Conservation (phyloP, 2,113 vertebrate species). For the Syngnathus floridae region DNA sequence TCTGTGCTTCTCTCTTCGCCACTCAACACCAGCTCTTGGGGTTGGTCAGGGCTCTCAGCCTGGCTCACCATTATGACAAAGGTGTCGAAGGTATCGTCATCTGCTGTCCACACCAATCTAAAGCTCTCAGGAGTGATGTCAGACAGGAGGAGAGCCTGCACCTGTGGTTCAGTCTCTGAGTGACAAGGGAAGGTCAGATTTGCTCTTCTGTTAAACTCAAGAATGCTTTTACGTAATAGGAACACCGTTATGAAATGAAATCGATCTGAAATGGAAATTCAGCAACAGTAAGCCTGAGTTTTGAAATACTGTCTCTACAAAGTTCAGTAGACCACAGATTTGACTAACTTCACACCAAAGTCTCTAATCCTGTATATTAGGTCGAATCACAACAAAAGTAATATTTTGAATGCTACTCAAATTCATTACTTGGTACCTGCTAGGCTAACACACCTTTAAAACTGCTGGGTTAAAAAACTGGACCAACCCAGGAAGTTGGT, state of each 20-base stretch:
- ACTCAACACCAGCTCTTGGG: conserved; percentile 76
- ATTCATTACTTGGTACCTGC: not conserved
- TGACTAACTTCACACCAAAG: not conserved
- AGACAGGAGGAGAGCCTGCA: conserved; percentile 83
- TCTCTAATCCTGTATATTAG: not conserved
- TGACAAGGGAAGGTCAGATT: conserved; percentile 52
- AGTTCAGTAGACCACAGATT: not conserved
- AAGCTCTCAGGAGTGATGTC: conserved; percentile 77
- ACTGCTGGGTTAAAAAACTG: too few species aligned
- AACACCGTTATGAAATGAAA: conserved; percentile 13
- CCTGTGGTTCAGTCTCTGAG: conserved; percentile 86
- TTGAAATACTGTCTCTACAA: not conserved
- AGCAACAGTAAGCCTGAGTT: not conserved
- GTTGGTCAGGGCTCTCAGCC: conserved; percentile 65
- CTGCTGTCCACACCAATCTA: conserved; percentile 84
- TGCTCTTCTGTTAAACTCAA: conserved; percentile 32
- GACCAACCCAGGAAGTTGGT: too few species aligned
- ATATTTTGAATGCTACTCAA: not conserved
- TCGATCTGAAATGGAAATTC: conserved; percentile 6
- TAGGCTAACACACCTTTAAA: too few species aligned
- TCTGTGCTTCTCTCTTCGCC: conserved; percentile 74
- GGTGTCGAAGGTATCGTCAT: conserved; percentile 83
- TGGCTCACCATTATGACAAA: conserved; percentile 87
- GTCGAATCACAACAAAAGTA: not conserved
- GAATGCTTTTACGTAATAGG: conserved; percentile 42